A percentile compares a stretch with the other conserved stretches of the same genome.
These are phyloP conservation scores for Nesogale talazaci DNA, from an alignment of 2,113 vertebrate species.

Conservation along the genomic window DNA sequence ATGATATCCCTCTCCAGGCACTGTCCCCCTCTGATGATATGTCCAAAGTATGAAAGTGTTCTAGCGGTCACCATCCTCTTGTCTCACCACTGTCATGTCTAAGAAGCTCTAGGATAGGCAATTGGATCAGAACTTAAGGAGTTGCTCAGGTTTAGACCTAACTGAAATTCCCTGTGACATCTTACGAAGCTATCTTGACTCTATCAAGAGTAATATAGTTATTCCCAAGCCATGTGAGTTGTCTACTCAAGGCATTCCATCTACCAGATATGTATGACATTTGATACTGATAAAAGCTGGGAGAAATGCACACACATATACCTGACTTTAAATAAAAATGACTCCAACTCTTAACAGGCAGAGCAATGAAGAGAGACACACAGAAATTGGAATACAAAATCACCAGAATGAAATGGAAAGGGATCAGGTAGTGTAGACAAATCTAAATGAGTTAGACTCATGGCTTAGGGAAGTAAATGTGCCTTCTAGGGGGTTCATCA, in stretches of 20 bases:
- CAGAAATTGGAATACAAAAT: not conserved
- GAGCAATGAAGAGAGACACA: not conserved
- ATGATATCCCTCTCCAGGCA: too few species aligned
- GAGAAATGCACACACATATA: too few species aligned
- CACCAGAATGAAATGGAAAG: not conserved
- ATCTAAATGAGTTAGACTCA: conserved; percentile 37
- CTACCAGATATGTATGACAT: not conserved
- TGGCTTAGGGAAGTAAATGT: not conserved
- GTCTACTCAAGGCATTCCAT: not conserved
- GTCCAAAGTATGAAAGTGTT: too few species aligned
- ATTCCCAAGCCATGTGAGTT: not conserved
- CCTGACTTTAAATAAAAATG: not conserved
- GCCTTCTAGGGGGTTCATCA: not conserved
- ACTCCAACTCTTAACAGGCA: not conserved
- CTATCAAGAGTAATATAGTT: not conserved
- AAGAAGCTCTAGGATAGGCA: not conserved
- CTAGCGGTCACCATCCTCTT: too few species aligned
- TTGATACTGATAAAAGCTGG: not conserved
- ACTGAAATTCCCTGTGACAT: not conserved
- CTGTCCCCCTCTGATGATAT: too few species aligned
- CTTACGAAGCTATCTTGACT: not conserved
- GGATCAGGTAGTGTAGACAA: not conserved
- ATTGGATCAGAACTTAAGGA: not conserved
- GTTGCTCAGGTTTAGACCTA: not conserved
- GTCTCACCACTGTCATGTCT: too few species aligned